Base-by-base conservation (phyloP, 1,140 invertebrate species). In the Ceratina australensis region DNA sequence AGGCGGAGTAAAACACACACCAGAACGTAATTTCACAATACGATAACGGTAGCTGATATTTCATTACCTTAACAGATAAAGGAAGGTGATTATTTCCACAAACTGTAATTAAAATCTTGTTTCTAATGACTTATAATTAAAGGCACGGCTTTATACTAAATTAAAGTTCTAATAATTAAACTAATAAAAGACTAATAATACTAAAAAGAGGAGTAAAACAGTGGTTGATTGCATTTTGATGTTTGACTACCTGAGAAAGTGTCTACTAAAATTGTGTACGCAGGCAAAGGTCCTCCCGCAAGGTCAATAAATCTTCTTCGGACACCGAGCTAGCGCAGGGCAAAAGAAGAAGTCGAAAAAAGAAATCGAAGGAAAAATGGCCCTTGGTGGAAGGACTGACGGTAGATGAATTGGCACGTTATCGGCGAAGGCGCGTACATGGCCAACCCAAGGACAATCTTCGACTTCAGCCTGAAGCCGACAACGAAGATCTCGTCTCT, bases 391-490 rank as follows among this genome's bases (percentile, higher is more conserved):
- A 93, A 18, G 91, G 92, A 12, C 84, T 93, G n/a, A 93, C 93
- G 3, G 93, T 94, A 28, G 93, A 94, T 80, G 93, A 93, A 80
- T 86, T 94, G 56, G 91, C 90, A 26, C 90, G 90, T 57, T 93
- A 93, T 84, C 92, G 93, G 26, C 91, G 93, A 33, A 91, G 92
- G 78, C 90, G 91, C 22, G 85, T 91, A 20, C 85, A 88, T 10
- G 83, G 82, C 60, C 87, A 86, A 64, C 90, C 90, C 1, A 89
- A 87, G 71, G 91, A 92, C 78, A 90, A 87, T 71, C 85, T 92
- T 42, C 85, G 82, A 42, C 50, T 80, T 56, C 54, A 80, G 10
- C 63, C 65, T 13, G 75, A 84, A n/a, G 22, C 10, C 18, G 69
- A 78, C 16, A 82, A 73, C 50, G 82, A 86, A 54, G 80, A 82